Conservation (phyloP, 2,888 invertebrate genomes). For the Cryptocheilus praepositus region DNA sequence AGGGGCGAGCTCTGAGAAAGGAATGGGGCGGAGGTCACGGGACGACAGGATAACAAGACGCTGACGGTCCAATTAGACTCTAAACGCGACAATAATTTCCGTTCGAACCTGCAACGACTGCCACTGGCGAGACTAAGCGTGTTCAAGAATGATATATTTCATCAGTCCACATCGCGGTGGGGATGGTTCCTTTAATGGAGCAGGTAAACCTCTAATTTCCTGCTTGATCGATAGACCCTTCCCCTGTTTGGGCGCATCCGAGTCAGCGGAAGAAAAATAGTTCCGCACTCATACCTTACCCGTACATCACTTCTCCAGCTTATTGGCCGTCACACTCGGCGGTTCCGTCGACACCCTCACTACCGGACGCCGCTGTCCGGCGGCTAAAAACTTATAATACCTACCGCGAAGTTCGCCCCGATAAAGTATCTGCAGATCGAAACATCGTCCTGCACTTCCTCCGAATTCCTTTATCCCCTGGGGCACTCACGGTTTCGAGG, state of each 20-base stretch:
- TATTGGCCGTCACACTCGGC: too few species aligned
- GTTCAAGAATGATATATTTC: slow-evolving; percentile 44
- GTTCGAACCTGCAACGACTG: slow-evolving; percentile 3
- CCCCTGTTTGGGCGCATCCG: too few species aligned
- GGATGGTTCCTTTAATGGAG: slow-evolving; percentile 38
- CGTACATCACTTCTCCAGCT: too few species aligned
- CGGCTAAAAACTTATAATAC: too few species aligned
- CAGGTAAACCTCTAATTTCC: slow-evolving; percentile 42
- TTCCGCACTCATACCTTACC: too few species aligned
- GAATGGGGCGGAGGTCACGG: slow-evolving; percentile 21
- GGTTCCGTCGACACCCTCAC: too few species aligned
- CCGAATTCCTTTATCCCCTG: too few species aligned
- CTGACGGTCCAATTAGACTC: slow-evolving; percentile 71
- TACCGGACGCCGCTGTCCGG: too few species aligned
- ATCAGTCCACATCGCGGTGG: slow-evolving; percentile 27
- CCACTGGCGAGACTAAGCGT: slow-evolving; percentile 14
- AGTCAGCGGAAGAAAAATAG: too few species aligned
- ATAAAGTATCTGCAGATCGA: too few species aligned
- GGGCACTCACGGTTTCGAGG: slow-evolving; percentile 2
- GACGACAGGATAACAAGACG: slow-evolving; percentile 67
- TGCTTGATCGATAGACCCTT: slow-evolving; percentile 3
- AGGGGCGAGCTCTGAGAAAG: slow-evolving; percentile 16
- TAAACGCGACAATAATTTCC: slow-evolving; percentile 57
- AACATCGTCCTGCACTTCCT: too few species aligned
- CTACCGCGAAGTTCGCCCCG: too few species aligned